Conservation (phyloP, 1,140 invertebrate species). For the Copidosoma floridanum region DNA sequence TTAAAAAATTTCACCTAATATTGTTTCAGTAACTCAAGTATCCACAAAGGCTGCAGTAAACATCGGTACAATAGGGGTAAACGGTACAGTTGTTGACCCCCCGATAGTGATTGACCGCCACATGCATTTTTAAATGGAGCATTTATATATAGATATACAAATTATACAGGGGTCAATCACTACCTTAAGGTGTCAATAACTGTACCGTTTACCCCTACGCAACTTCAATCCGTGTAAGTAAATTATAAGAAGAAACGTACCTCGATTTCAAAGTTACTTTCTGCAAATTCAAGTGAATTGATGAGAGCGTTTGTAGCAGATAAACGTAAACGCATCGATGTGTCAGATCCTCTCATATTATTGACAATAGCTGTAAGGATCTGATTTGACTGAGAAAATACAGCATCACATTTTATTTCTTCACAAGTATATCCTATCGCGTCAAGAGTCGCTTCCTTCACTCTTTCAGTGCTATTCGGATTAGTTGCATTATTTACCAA, state of each 20-base stretch:
- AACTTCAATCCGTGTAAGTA: too few species aligned
- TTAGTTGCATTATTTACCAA: conserved; percentile 91
- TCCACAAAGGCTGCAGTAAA: too few species aligned
- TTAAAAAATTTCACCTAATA: too few species aligned
- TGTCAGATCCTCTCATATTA: conserved; percentile 86
- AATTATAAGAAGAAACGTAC: conserved; percentile 53
- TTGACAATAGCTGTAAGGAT: conserved; percentile 99
- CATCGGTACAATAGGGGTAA: too few species aligned
- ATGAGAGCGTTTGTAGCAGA: conserved; percentile 95
- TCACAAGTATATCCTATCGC: conserved; percentile 87
- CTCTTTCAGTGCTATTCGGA: conserved; percentile 81
- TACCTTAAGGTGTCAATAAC: too few species aligned
- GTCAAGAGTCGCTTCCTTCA: conserved; percentile 95
- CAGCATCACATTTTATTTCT: conserved; percentile 85
- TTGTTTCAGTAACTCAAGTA: too few species aligned
- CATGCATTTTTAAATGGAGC: too few species aligned
- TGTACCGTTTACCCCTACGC: too few species aligned
- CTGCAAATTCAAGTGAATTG: conserved; percentile 98
- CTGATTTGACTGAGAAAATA: conserved; percentile 89
- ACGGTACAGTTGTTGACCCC: too few species aligned
- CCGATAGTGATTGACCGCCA: too few species aligned
- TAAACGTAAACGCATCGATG: conserved; percentile 79
- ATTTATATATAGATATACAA: too few species aligned
- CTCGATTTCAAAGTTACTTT: conserved; percentile 97
- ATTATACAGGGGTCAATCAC: too few species aligned